These are phyloP conservation scores for Parochlus steinenii DNA, from an alignment of 2,888 invertebrate species.

Conservation along the genomic window DNA sequence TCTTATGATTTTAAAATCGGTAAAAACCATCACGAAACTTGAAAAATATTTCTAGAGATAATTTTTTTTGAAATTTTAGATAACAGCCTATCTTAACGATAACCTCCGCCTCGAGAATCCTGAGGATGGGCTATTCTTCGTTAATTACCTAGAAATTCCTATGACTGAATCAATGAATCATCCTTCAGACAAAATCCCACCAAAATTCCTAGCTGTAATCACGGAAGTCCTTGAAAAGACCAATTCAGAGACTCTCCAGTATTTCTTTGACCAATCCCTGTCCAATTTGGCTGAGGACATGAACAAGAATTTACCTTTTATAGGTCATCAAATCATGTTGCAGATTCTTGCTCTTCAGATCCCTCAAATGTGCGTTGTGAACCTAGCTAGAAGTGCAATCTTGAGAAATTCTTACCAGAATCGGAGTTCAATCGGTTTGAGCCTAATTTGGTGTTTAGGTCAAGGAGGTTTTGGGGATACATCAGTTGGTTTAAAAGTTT, in stretches of 20 bases:
- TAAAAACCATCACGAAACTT: no score
- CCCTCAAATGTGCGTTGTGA: neutral
- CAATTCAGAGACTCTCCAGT: constrained; percentile 1
- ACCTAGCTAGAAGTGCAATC: constrained; percentile 2
- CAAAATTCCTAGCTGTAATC: neutral
- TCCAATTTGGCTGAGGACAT: neutral
- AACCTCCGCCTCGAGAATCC: neutral
- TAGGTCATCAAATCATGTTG: neutral
- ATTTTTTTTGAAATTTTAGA: no score
- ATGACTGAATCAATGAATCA: no score
- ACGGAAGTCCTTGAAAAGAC: neutral
- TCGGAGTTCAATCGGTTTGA: constrained; percentile 1
- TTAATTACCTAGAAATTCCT: neutral
- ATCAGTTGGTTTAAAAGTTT: constrained; percentile 1
- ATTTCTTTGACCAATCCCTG: constrained; percentile 5
- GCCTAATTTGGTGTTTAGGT: constrained; percentile 1
- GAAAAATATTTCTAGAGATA: no score
- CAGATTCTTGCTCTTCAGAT: neutral
- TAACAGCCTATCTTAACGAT: constrained; percentile 3
- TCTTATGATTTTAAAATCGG: no score
- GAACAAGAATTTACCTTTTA: constrained; percentile 2
- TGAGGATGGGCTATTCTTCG: constrained; percentile 3
- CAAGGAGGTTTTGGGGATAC: neutral
- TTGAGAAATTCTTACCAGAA: constrained; percentile 6
- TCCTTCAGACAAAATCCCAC: no score